Conservation (phyloP, 1,140 invertebrate species). For the Pachyrhynchus sulphureomaculatus region DNA sequence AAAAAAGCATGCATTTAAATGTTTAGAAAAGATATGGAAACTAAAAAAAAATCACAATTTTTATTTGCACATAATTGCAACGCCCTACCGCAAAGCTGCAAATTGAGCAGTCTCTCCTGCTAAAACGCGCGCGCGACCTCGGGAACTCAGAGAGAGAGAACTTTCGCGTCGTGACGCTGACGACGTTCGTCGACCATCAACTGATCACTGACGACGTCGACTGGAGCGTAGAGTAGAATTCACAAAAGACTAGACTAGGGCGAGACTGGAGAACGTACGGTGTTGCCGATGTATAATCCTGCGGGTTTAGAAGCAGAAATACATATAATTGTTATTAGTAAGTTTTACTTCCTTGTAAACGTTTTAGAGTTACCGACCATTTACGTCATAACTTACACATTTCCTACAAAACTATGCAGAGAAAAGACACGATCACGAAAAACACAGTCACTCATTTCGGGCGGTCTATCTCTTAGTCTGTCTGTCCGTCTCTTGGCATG, state of each 20-base stretch:
- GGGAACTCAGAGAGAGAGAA: not conserved
- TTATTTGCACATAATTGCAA: constrained; percentile 1
- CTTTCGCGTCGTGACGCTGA: not conserved
- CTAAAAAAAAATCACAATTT: not conserved
- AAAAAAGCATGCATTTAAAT: no score
- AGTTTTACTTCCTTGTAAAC: no score
- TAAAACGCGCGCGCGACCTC: not conserved
- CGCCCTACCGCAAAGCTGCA: constrained; percentile 9
- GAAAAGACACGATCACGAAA: no score
- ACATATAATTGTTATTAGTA: no score
- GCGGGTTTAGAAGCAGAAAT: not conserved
- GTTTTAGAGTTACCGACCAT: no score
- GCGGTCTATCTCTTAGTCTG: no score
- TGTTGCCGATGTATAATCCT: not conserved
- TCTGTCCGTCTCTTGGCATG: no score
- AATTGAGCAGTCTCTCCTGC: not conserved
- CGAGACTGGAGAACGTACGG: not conserved
- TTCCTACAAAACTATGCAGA: no score
- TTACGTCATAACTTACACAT: no score
- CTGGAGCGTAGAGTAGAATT: not conserved
- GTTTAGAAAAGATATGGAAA: no score
- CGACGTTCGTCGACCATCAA: no score
- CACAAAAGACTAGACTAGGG: constrained; percentile 4
- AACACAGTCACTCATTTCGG: no score
- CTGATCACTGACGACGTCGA: not conserved